Percentiles rank a stretch among this genome's conserved stretches.
These are phyloP conservation scores for Oncorhynchus mykiss DNA, from an alignment of 2,113 vertebrate genomes.

Conservation along the genomic window DNA sequence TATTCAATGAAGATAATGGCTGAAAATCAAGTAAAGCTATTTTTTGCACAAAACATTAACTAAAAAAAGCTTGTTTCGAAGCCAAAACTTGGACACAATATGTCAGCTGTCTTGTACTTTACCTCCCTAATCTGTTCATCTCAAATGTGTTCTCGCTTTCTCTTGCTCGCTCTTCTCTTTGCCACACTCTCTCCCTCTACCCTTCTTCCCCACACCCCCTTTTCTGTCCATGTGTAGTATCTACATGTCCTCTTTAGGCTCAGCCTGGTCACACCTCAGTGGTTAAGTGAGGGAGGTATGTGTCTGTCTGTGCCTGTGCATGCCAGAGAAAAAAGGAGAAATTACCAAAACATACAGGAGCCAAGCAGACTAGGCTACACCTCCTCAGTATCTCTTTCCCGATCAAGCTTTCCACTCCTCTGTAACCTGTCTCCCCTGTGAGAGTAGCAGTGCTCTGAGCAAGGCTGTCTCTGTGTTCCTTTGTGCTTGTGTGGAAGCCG, in stretches of 20 bases:
- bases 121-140: neutral
- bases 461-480: conserved; percentile 10
- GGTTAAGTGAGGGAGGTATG: neutral
- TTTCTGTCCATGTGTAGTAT: neutral
- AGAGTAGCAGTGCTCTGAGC: no score
- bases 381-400: neutral
- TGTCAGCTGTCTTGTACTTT: neutral
- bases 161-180: neutral
- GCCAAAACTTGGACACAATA: no score
- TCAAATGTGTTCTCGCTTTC: neutral
- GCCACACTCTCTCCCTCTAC: neutral
- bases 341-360: no score
- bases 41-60: no score
- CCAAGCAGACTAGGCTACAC: no score
- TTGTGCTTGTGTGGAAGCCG: neutral
- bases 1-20: no score
- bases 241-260: neutral
- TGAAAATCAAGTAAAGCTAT: no score
- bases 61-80: no score
- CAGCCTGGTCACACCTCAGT: conserved; percentile 1
- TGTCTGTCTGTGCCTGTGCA: neutral
- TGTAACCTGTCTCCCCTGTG: neutral
- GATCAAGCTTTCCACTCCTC: neutral
- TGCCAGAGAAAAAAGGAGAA: neutral
- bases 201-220: neutral